Evolutionary conservation across 2,888 invertebrate genomes (phyloP), one percentile per base, ranked within the genome.

Genomic region (Brassicogethes aeneus): DNA sequence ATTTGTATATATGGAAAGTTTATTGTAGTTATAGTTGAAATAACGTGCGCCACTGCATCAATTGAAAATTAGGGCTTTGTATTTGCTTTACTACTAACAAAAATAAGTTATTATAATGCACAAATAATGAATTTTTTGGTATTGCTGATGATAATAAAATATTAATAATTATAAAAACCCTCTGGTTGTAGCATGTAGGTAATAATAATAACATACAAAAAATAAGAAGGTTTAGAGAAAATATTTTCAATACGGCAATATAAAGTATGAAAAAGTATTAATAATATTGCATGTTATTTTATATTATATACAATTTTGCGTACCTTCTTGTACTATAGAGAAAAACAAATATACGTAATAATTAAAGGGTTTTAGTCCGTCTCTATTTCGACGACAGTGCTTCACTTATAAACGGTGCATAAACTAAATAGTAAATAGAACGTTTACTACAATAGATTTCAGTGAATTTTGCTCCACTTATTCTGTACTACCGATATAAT

Each of bases 1-100:
- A 53, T 54, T 54, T 61, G 61, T 61, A 61, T 59, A 62, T 62
- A 61, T 54, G 59, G 57, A 61, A 54, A 60, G 58, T 60, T 59
- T 52, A 50, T 55, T 53, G 50, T 53, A 54, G 23, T 23, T 23
- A 7, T 7, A 23, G 23, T 5, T 5, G 10, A 7, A 10, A 10
- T 40, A 17, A 42, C 39, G 34, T 15, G 34, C 15, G 42, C 31
- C 34, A 37, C 42, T 34, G 46, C 12, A 17, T 40, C 40, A 35
- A 32, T 38, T 37, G 41, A 8, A 2, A 32, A 31, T 41, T 41
- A 37, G 36, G 32, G 37, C 15, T 37, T 32, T 32, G 13, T 23
- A 23, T 23, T 23, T 23, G 23, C 23, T 23, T 23, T 23, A 23
- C 23, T 23, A 23, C 5, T 23, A 23, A 7, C 10, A 23, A n/a